Base-by-base conservation (phyloP, 2,888 invertebrate genomes). In the Kryphioiulus occultus region DNA sequence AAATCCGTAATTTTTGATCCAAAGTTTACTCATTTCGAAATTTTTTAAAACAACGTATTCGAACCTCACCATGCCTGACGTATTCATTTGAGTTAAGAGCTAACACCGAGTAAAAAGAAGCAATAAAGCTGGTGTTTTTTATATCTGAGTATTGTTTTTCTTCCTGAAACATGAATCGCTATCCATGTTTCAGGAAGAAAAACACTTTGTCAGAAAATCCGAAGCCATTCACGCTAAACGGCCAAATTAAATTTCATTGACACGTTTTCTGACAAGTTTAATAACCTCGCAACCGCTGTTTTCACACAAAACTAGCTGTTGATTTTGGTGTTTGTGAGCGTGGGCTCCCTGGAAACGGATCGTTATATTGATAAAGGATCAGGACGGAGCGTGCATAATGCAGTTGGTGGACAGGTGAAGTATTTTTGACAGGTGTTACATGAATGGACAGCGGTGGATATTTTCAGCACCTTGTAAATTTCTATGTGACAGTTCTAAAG, bases 351-450 rank as follows among this genome's bases (percentile, higher is more conserved):
- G 59, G 59, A n/a, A 59, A 59, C 59, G 59, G 59, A 59, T 59
- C 59, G 59, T 59, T 59, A 59, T 59, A 59, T 59, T n/a, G 59
- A 59, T 59, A 59, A 59, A 59, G 59, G 59, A 59, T 59, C 59
- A 59, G n/a, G n/a, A 19, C n/a, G 47, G 47, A 1, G 47, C 47
- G 47, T 47, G 47, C 15, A 47, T 47, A 47, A 47, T 47, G 47
- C 15, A 47, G 15, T 3, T 47, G 3, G 59, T 59, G 59, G 59
- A 59, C 59, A 59, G 59, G 59, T n/a, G 59, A 59, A 59, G 59
- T 59, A n/a, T 19, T 59, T 59, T 4, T 59, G 59, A n/a, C 59
- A 59, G 59, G 59, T 59, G 59, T 59, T 59, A n/a, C 22, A 59
- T 59, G n/a, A 5, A 59, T n/a, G 59, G 59, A 59, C 59, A 59